Base-by-base conservation (phyloP, 2,113 vertebrate genomes). In the Zosterops hypoxanthus region DNA sequence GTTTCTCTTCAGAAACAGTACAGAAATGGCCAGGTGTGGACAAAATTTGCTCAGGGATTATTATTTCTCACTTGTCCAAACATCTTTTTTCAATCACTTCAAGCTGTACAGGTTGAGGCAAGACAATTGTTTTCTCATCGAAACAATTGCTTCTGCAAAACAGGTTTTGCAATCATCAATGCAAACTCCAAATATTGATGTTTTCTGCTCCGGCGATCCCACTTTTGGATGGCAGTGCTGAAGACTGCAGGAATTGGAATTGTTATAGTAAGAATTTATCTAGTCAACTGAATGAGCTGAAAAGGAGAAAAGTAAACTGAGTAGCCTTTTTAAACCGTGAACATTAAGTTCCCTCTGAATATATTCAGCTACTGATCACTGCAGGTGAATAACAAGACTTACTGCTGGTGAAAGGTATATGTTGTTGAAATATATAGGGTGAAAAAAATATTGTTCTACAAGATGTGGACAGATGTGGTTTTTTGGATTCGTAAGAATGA, bases 21-120 rank as follows among this genome's bases (percentile, higher is more conserved):
- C 7, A 85, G 82, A 94, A 84, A 59, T 33, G 83, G 3, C n/a
- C 92, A 97, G 60, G 77, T 84, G 66, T 66, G 57, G 76, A 88
- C 12, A 76, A 82, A 92, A 70, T 59, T 59, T 76, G 4, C 82
- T 65, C 26, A 64, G 47, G 42, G 50, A 33, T 90, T 94, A 78
- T 59, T 66, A 57, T 8, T 70, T 26, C 15, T 31, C 60, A 34
- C 13, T 87, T 82, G 18, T 42, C 60, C 56, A 82, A 84, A 81
- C 17, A 57, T 66, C 46, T 68, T 68, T 63, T 88, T 71, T 71
- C 34, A 87, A 56, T 93, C 66, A 76, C 28, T 89, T 89, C 63
- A 85, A 86, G 41, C 26, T 65, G 20, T 42, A 55, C 57, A 90
- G 34, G 87, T 31, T 78, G 68, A 94, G 83, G 72, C 14, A 1